These are phyloP conservation scores for Belgica antarctica DNA, from an alignment of 2,888 invertebrate genomes.

Conservation along the genomic window DNA sequence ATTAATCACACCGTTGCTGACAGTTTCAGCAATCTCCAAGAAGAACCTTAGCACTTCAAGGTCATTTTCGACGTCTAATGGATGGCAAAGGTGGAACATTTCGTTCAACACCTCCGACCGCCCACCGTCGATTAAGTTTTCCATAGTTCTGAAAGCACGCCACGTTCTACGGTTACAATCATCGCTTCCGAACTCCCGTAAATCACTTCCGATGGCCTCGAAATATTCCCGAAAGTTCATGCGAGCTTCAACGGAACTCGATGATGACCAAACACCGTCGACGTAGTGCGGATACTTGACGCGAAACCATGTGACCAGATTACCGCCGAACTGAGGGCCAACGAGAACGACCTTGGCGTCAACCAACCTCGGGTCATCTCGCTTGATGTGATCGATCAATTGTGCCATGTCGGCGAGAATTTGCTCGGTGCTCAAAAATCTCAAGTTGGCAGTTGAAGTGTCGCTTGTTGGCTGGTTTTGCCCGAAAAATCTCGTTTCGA, in stretches of 20 bases:
- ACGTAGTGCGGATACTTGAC: not conserved
- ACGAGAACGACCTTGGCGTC: conserved; percentile 12
- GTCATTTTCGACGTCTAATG: not conserved
- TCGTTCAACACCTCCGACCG: not conserved
- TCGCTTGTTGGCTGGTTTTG: conserved; percentile 1
- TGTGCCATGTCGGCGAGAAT: conserved; percentile 7
- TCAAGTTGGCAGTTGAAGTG: not conserved
- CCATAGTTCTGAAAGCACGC: conserved; percentile 11
- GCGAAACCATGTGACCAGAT: conserved; percentile 2
- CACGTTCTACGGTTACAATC: not conserved
- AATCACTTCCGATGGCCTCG: not conserved
- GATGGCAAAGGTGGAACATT: conserved; percentile 1
- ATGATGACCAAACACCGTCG: conserved; percentile 17
- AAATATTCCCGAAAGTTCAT: not conserved
- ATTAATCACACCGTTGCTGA: not conserved
- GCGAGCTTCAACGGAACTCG: conserved; percentile 10
- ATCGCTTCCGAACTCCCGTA: not conserved
- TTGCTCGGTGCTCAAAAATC: conserved; percentile 15
- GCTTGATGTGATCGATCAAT: conserved; percentile 20
- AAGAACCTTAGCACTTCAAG: not conserved
- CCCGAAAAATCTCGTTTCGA: conserved; percentile 16
- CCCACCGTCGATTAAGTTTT: not conserved
- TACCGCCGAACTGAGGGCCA: not conserved
- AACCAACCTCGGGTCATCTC: not conserved
- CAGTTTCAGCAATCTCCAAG: not conserved